phyloP scores from a whole-genome alignment of 2,113 vertebrate species.

The Ornithorhynchus anatinus region DNA sequence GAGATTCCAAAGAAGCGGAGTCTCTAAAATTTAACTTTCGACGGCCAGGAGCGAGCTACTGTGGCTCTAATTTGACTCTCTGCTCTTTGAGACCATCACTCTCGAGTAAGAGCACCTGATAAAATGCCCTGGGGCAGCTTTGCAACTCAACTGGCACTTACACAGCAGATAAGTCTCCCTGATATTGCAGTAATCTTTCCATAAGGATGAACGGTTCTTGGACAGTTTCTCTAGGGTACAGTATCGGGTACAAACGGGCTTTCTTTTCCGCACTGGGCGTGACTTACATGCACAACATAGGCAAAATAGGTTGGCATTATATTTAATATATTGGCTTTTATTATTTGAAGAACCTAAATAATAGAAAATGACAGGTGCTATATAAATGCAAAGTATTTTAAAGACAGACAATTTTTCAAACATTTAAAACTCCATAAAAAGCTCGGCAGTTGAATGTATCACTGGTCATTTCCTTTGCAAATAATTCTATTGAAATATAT shows the following conservation, averaged over 20 bases:
- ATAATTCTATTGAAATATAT: no score
- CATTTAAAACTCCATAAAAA: not conserved
- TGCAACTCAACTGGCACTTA: conserved; percentile 57
- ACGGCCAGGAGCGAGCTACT: no score
- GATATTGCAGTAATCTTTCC: conserved; percentile 50
- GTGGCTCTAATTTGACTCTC: conserved; percentile 15
- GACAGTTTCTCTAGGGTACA: conserved; percentile 46
- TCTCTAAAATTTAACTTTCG: no score
- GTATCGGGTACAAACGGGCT: conserved; percentile 27
- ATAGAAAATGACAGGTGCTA: not conserved
- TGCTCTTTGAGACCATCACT: conserved; percentile 25
- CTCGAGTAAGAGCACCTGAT: conserved; percentile 59
- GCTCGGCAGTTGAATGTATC: no score
- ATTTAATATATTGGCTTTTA: not conserved
- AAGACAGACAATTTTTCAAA: fast-evolving
- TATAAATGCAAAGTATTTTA: fast-evolving
- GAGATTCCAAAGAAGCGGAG: no score
- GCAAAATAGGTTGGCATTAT: no score
- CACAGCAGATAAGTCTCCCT: conserved; percentile 50
- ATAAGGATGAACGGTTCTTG: conserved; percentile 36
- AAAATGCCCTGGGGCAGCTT: conserved; percentile 66
- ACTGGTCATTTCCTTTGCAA: no score
- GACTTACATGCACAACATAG: fast-evolving
- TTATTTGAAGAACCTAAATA: not conserved
- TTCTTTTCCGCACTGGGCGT: not conserved